Percentiles rank a stretch among this genome's conserved stretches.
Evolutionary conservation across 1,140 invertebrate species (phyloP).

Genomic region (Temnothorax nylanderi): DNA sequence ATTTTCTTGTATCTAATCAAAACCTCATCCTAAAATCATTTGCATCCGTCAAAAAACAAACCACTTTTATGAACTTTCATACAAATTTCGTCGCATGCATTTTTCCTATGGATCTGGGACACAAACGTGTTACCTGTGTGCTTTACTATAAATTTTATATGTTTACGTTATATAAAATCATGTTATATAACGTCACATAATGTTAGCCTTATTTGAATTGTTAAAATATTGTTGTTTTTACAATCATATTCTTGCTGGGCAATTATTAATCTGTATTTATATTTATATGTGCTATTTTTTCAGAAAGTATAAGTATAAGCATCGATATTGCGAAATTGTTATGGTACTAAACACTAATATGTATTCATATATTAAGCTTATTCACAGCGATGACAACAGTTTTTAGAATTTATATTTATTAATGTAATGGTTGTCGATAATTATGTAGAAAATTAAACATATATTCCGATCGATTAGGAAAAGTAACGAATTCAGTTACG

Average conservation of each 20-base stretch:
- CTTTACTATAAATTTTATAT: slow-evolving; percentile 24
- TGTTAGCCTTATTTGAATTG: background rate
- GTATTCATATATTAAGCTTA: slow-evolving; percentile 1
- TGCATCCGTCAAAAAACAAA: slow-evolving; percentile 45
- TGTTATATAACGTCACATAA: background rate
- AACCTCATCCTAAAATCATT: slow-evolving; percentile 54
- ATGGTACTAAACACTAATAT: slow-evolving; percentile 12
- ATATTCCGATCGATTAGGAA: background rate
- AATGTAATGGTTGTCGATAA: slow-evolving; percentile 9
- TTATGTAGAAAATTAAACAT: slow-evolving; percentile 20
- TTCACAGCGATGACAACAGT: background rate
- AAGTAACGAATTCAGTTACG: background rate
- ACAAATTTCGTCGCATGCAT: slow-evolving; percentile 57
- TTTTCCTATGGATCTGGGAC: slow-evolving; percentile 24
- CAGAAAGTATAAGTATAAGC: slow-evolving; percentile 15
- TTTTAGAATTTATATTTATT: slow-evolving; percentile 8
- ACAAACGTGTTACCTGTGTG: background rate
- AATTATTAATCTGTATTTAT: slow-evolving; percentile 35
- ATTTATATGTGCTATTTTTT: background rate
- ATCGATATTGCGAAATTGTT: background rate
- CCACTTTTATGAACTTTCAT: slow-evolving; percentile 42
- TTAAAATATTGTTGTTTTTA: slow-evolving; percentile 25
- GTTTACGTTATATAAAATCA: slow-evolving; percentile 25
- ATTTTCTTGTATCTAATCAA: slow-evolving; percentile 64
- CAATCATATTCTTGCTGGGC: background rate